Conservation (phyloP, 2,888 invertebrate genomes). For the Gymnoscelis rufifasciata region DNA sequence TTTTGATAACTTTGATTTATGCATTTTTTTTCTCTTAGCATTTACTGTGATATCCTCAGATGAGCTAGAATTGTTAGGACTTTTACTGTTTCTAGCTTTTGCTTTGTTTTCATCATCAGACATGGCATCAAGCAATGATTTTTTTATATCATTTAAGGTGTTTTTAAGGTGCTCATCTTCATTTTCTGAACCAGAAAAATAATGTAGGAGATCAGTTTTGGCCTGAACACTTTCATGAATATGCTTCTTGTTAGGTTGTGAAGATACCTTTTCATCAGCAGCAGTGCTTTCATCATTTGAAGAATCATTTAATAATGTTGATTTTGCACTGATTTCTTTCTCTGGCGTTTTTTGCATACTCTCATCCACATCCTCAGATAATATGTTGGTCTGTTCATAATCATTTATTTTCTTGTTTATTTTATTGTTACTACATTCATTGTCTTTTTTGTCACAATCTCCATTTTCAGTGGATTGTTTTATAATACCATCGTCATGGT, state of each 20-base stretch:
- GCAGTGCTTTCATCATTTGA: constrained; percentile 12
- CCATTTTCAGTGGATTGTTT: not conserved
- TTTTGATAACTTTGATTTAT: not conserved
- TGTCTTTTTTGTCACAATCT: not conserved
- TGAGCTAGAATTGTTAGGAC: constrained; percentile 23
- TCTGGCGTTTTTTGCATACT: constrained; percentile 14
- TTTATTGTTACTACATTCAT: constrained; percentile 1
- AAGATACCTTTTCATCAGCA: constrained; percentile 8
- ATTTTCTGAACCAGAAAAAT: constrained; percentile 62
- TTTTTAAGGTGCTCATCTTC: constrained; percentile 51
- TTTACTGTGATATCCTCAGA: constrained; percentile 33
- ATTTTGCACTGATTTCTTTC: constrained; percentile 9
- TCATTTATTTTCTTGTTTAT: too few species aligned
- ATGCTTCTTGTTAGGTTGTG: constrained; percentile 39
- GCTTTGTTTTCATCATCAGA: constrained; percentile 40
- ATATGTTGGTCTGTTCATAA: not conserved
- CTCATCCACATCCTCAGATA: constrained; percentile 3
- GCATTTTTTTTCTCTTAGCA: constrained; percentile 16
- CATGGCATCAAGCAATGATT: constrained; percentile 35
- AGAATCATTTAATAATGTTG: constrained; percentile 18
- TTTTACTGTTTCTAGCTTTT: constrained; percentile 6
- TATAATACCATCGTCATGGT: too few species aligned
- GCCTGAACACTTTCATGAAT: constrained; percentile 57
- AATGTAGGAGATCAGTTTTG: constrained; percentile 53
- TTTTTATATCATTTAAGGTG: constrained; percentile 44